Conservation (phyloP, 2,797 vertebrate genomes). For the Mus caroli region DNA sequence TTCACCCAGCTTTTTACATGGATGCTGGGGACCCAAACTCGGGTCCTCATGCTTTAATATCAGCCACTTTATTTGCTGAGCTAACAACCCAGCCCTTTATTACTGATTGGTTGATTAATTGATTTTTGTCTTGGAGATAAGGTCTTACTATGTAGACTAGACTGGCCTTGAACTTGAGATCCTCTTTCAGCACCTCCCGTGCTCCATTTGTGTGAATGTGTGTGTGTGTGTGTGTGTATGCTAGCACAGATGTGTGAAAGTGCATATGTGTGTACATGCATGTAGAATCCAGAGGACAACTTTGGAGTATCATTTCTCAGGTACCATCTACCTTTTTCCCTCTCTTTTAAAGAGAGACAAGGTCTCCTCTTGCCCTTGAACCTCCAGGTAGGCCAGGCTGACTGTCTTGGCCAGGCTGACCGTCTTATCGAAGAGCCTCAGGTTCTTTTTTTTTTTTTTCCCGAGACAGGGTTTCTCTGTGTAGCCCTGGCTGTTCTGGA, state of each 20-base stretch:
- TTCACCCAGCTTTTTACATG: background rate
- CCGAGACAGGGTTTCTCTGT: too few relatives aligned
- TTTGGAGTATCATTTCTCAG: background rate
- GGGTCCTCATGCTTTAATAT: background rate
- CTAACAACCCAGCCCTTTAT: background rate
- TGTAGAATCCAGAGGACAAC: background rate
- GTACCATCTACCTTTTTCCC: background rate
- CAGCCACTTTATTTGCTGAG: background rate
- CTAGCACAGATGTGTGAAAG: too few relatives aligned
- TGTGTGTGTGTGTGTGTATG: background rate
- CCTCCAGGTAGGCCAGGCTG: background rate
- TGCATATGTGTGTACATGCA: too few relatives aligned
- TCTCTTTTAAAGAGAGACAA: background rate
- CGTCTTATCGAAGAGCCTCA: background rate
- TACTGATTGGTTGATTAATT: background rate
- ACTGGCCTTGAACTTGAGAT: background rate
- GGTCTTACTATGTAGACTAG: background rate
- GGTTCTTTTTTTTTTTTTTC: background rate
- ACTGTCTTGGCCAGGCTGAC: background rate
- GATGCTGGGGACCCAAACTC: background rate
- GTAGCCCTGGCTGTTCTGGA: too few relatives aligned
- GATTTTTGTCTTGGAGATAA: background rate
- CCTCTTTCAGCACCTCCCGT: background rate
- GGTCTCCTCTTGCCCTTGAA: background rate
- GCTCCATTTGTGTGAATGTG: too few relatives aligned